A percentile compares a stretch with the other conserved stretches of the same genome.
Conservation (phyloP, 2,888 invertebrate genomes). For the Sesia apiformis region DNA sequence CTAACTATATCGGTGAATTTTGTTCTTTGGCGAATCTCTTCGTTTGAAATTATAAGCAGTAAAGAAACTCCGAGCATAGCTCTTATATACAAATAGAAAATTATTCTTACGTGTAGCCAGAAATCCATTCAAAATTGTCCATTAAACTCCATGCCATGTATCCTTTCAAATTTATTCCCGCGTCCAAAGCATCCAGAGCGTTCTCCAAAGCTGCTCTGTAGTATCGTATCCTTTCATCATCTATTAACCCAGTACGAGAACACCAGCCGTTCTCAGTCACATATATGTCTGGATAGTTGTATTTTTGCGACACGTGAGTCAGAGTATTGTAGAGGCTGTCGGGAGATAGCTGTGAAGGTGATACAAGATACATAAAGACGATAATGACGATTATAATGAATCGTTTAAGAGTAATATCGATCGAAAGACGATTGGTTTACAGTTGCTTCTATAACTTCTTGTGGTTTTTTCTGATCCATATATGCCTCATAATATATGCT, state of each 20-base stretch:
- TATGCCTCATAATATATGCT: no score
- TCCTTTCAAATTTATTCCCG: conserved; percentile 18
- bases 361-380: background rate
- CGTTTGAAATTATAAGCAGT: no score
- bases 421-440: no score
- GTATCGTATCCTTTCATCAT: conserved; percentile 2
- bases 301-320: conserved; percentile 27
- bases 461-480: no score
- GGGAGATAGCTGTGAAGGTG: conserved; percentile 55
- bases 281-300: conserved; percentile 68
- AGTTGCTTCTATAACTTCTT: no score
- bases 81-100: no score
- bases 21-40: no score
- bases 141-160: conserved; percentile 71
- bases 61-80: no score
- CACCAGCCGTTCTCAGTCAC: conserved; percentile 78
- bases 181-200: background rate
- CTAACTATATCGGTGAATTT: no score
- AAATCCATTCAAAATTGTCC: conserved; percentile 73
- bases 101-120: conserved; percentile 51
- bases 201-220: conserved; percentile 2
- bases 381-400: background rate
- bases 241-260: background rate
- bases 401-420: no score
- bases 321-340: conserved; percentile 69